Base-by-base conservation (phyloP, 1,140 invertebrate species). In the Manduca sexta region DNA sequence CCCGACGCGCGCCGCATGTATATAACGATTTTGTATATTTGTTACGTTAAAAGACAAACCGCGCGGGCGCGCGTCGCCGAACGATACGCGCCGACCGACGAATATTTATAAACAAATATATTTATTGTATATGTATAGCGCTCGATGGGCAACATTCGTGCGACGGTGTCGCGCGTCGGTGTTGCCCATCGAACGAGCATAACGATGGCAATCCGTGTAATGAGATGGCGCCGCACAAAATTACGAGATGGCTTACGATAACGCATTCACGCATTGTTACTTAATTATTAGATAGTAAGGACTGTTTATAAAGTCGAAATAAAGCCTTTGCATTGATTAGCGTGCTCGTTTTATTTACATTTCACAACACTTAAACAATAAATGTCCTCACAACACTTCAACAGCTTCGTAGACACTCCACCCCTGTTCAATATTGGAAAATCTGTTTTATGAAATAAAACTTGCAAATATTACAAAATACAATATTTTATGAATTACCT, bases 291-390 rank as follows among this genome's bases (percentile, higher is more conserved):
- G 75, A 50, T 61, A 49, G 56, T 83, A 74, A 81, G 77, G 70
- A 76, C 69, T 71, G 73, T 78, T 75, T 78, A 75, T 64, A 69
- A 75, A 70, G 59, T 69, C 68, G 40, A 69, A 74, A 75, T 76
- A 83, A 82, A 83, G 78, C 74, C 75, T 79, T 68, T 81, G 77
- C 77, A 76, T 79, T 79, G 69, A 80, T 79, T 45, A 44, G 45
- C 30, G 39, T 29, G 37, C 51, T n/a, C 49, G 52, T 73, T 71
- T 73, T 74, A 70, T 80, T 79, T 69, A 54, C 41, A 56, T 39
- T 52, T 53, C 40, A 21, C 11, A 31, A 40, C 6, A 44, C 8
- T 46, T 21, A 18, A 50, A 41, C 38, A 42, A 18, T 5, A 1
- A 3, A 26, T 26, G 21, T 1, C 1, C 21, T 0, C 21, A 8